phyloP scores from a whole-genome alignment of 1,140 invertebrate species.

The Phocides pigmalion region DNA sequence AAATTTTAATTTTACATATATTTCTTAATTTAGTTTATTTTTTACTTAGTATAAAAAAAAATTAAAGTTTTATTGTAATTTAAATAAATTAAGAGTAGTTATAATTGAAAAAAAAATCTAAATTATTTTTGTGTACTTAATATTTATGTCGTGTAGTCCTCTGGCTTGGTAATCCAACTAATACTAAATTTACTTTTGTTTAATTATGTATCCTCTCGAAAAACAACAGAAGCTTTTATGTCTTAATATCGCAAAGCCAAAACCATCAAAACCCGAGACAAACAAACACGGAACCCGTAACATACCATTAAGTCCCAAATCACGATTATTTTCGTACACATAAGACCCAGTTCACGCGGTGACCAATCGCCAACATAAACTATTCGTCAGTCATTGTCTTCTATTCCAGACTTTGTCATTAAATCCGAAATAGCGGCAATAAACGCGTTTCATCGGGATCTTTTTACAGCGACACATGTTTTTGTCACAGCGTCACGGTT shows the following conservation, averaged over 20 bases:
- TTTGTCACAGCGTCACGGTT: slow-evolving; percentile 51
- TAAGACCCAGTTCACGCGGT: slow-evolving; percentile 21
- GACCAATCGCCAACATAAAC: slow-evolving; percentile 36
- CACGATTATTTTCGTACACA: slow-evolving; percentile 27
- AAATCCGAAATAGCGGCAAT: slow-evolving; percentile 68
- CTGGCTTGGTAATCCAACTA: too few relatives aligned
- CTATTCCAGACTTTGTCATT: slow-evolving; percentile 69
- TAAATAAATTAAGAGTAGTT: too few relatives aligned
- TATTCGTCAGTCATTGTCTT: slow-evolving; percentile 51
- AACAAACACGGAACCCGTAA: slow-evolving; percentile 5
- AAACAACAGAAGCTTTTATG: too few relatives aligned
- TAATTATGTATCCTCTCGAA: too few relatives aligned
- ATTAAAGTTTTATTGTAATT: too few relatives aligned
- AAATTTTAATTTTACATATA: too few relatives aligned
- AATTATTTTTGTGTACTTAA: too few relatives aligned
- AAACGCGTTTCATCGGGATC: slow-evolving; percentile 45
- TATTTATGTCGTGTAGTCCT: too few relatives aligned
- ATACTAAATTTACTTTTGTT: too few relatives aligned
- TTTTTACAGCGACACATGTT: slow-evolving; percentile 68
- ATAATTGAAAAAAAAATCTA: too few relatives aligned
- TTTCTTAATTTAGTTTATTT: too few relatives aligned
- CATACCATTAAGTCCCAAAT: slow-evolving; percentile 16
- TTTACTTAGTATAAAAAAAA: too few relatives aligned
- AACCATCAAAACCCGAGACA: neutral
- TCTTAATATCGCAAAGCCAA: neutral